Evolutionary conservation across 2,797 vertebrate species (phyloP).

Genomic region (Phaenicophaeus curvirostris): DNA sequence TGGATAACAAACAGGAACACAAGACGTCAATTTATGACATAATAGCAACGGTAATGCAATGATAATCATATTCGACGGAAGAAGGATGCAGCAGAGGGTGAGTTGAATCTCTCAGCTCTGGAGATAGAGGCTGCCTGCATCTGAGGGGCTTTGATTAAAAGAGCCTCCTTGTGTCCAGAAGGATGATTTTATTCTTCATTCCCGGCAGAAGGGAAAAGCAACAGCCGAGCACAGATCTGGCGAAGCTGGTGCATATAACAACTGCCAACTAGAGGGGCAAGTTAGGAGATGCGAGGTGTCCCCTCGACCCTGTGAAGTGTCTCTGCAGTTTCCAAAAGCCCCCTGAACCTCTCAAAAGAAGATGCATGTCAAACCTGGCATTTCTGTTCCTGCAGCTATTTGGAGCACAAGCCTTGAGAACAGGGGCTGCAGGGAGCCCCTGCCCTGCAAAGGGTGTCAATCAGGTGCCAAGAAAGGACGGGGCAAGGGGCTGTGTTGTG

Average conservation of each 20-base stretch:
- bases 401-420: not conserved
- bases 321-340: not conserved
- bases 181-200: not conserved
- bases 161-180: not conserved
- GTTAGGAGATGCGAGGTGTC: not conserved
- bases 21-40: slow-evolving; percentile 62
- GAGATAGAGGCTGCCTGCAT: not conserved
- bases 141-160: not conserved
- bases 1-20: slow-evolving; percentile 55
- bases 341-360: not conserved
- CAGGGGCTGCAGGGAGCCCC: not conserved
- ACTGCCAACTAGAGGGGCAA: not conserved
- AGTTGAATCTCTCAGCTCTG: not conserved
- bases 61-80: not conserved
- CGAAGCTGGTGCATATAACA: not conserved
- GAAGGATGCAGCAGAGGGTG: not conserved
- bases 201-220: not conserved
- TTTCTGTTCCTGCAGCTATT: not conserved
- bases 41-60: slow-evolving; percentile 36
- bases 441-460: not conserved
- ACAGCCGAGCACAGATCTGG: not conserved
- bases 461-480: fast-evolving
- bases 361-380: not conserved
- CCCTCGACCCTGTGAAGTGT: not conserved
- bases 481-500: not conserved